phyloP scores from a whole-genome alignment of 2,113 vertebrate species.

The Microtus oregoni region DNA sequence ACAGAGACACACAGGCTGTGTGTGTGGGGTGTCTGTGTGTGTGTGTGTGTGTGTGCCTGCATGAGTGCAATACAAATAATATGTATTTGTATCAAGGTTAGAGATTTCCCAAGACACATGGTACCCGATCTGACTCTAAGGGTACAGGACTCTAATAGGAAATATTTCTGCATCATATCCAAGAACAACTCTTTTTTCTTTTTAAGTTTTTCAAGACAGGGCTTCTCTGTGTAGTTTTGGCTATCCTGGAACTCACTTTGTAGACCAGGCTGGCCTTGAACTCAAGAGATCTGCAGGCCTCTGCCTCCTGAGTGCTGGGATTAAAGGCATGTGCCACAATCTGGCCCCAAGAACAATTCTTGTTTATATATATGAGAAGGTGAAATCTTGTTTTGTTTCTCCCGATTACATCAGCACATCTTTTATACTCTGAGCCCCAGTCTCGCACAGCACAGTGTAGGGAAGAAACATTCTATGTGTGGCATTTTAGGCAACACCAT shows the following conservation, averaged over 20 bases:
- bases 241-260: too few relatives aligned
- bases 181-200: background rate
- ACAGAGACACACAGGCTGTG: background rate
- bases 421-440: background rate
- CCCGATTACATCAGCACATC: background rate
- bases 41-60: background rate
- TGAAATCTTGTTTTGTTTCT: conserved; percentile 2
- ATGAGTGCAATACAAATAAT: too few relatives aligned
- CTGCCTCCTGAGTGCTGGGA: too few relatives aligned
- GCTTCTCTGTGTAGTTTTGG: too few relatives aligned
- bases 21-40: background rate
- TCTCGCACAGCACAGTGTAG: background rate
- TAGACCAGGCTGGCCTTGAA: too few relatives aligned
- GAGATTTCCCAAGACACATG: background rate
- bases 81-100: too few relatives aligned
- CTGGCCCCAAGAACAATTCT: background rate
- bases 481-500: background rate
- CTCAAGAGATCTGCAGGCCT: too few relatives aligned
- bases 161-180: background rate
- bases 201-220: too few relatives aligned
- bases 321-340: too few relatives aligned
- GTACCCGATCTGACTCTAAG: background rate
- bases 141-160: background rate
- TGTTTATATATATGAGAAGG: background rate
- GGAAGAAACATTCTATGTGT: background rate